Base-by-base conservation (phyloP, 2,888 invertebrate genomes). In the Azorinus chamasolen region DNA sequence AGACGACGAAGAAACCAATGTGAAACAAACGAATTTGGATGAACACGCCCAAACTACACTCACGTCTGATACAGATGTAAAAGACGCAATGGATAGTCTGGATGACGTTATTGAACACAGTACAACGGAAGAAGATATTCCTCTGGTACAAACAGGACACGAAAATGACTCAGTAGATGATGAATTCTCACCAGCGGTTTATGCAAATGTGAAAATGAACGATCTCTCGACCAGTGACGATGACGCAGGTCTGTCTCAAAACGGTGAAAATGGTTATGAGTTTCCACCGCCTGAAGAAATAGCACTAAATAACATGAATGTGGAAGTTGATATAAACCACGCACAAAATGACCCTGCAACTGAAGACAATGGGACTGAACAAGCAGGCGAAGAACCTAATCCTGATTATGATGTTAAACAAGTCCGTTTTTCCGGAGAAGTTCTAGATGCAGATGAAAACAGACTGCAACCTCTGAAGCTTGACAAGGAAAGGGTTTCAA, bases 361-460 rank as follows among this genome's bases (percentile, higher is more conserved):
- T 10, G 32, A 32, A 10, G 32, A 32, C 4, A 10, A 55, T 37
- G 62, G 53, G 5, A 37, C n/a, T 0, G 24, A 59, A 24, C 50
- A 20, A 1, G 50, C 37, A 12, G 45, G 58, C 2, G 80, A 83
- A 6, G 88, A 87, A 70, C 89, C 87, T 1, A 71, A 83, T 46
- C 84, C 87, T 1, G 89, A 89, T 57, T 89, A 89, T 62, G 74
- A 86, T 27, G 74, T 78, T 8, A 89, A 89, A 69, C 84, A 80
- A 55, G 89, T 89, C 14, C 53, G 87, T 22, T 89, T 89, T 62
- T 72, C 66, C 2, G 55, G 70, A 6, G 70, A 82, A 64, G 83
- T 84, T 1, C 43, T 79, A 2, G 83, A 84, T 32, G 66, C 84
- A 1, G 78, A 78, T 50, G 82, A 78, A 41, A 77, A 80, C 39